phyloP scores from a whole-genome alignment of 1,140 invertebrate genomes.

The Drosophila fuyamai region DNA sequence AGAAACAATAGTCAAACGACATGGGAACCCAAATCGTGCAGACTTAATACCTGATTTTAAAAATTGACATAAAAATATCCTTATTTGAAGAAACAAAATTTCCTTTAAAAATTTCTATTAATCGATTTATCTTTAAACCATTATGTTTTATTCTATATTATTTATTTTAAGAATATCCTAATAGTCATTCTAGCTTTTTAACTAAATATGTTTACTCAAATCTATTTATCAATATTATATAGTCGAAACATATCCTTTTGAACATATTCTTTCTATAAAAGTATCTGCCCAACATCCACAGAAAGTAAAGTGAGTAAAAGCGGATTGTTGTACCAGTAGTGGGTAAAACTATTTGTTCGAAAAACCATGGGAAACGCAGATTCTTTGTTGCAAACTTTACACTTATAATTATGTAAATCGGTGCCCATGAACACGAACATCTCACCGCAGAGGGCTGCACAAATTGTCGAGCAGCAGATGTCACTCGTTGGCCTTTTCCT shows the following conservation, averaged over 20 bases:
- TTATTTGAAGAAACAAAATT: too few species aligned
- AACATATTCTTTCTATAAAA: not conserved
- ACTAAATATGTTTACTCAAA: too few species aligned
- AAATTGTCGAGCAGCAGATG: conserved; percentile 76
- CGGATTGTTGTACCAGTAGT: conserved; percentile 2
- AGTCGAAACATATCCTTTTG: too few species aligned
- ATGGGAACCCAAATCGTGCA: conserved; percentile 5
- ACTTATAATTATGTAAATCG: conserved; percentile 74
- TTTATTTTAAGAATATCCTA: too few species aligned
- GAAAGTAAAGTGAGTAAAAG: too few species aligned
- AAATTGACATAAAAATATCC: not conserved
- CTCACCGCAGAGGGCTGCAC: conserved; percentile 48
- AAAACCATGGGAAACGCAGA: conserved; percentile 5
- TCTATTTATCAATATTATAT: too few species aligned
- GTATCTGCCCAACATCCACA: not conserved
- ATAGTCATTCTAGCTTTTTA: too few species aligned
- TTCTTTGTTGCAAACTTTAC: conserved; percentile 31
- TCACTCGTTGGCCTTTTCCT: conserved; percentile 46
- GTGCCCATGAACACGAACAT: conserved; percentile 60
- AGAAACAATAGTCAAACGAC: not conserved
- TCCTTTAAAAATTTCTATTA: too few species aligned
- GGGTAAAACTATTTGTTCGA: conserved; percentile 13
- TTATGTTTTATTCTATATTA: too few species aligned
- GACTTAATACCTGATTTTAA: not conserved
- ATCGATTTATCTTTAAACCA: too few species aligned